Base-by-base conservation (phyloP, 1,140 invertebrate genomes). In the Drosophila mauritiana region DNA sequence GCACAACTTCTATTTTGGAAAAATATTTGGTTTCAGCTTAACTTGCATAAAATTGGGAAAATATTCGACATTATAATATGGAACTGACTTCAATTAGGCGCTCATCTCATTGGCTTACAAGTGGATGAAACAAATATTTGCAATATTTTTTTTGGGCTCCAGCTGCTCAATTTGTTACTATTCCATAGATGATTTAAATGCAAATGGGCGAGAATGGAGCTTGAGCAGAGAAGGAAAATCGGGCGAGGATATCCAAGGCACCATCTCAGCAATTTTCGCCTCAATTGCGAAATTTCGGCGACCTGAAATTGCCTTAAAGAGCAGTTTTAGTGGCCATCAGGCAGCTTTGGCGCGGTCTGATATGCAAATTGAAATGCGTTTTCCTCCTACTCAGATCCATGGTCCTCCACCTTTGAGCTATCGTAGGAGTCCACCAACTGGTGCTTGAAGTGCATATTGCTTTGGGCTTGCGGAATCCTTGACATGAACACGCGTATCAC, bases 291-390 rank as follows among this genome's bases (percentile, higher is more conserved):
- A 58, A 40, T 70, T 70, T 70, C 15, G 67, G 64, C 43, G 27
- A 70, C 51, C 51, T 27, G 43, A 25, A 64, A 55, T 55, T 49
- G 43, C 51, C 64, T 57, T 10, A 6, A 69, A 36, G 36, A 69
- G 31, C 46, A 64, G 54, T 78, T 58, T 65, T 67, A 45, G 22
- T 72, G 56, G 68, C 70, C 76, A 64, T 78, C 65, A 68, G 46
- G 51, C 51, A 36, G 27, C 36, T 15, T 51, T 48, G 55, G 15
- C 43, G 42, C 51, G 57, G 56, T 48, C 69, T 72, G 70, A 73
- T 88, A 88, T 86, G 82, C 84, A 86, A 86, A 86, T 88, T 86
- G 83, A 76, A 88, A 79, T 83, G 82, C 74, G 69, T 82, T 88
- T 75, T 61, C 59, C 51, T 46, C 34, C 54, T 20, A 15, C 40